These are phyloP conservation scores for Papilio dardanus DNA, from an alignment of 1,140 invertebrate species.

Conservation along the genomic window DNA sequence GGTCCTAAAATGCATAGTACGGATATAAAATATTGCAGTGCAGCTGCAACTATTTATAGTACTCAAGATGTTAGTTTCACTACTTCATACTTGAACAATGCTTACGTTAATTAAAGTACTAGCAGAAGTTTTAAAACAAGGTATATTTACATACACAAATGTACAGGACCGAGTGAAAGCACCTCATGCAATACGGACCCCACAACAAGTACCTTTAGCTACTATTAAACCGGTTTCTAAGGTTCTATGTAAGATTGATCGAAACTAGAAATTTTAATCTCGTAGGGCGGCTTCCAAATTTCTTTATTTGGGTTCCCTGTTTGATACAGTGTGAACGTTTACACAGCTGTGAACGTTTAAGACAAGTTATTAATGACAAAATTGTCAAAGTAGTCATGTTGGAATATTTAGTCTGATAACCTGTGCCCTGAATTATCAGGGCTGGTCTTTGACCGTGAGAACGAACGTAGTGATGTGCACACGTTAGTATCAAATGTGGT, in stretches of 20 bases:
- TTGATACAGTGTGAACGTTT: conserved; percentile 27
- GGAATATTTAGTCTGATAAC: conserved; percentile 24
- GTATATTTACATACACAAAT: conserved; percentile 16
- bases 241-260: conserved; percentile 33
- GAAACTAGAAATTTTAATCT: conserved; percentile 36
- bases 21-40: neutral
- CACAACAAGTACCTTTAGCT: conserved; percentile 21
- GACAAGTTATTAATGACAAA: neutral
- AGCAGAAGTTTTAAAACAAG: neutral
- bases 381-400: conserved; percentile 9
- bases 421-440: conserved; percentile 25
- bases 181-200: neutral
- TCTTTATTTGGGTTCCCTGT: conserved; percentile 21
- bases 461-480: conserved; percentile 17
- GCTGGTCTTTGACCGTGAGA: conserved; percentile 4
- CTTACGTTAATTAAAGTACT: too few species aligned
- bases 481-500: conserved; percentile 34
- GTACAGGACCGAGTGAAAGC: conserved; percentile 26
- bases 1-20: too few species aligned
- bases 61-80: neutral
- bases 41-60: conserved; percentile 13
- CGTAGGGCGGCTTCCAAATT: conserved; percentile 29
- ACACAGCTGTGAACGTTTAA: conserved; percentile 9
- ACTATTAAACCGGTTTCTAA: conserved; percentile 35
- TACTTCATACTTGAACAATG: neutral